These are phyloP conservation scores for Druon quercuslanigerum DNA, from an alignment of 1,140 invertebrate genomes.

Conservation along the genomic window DNA sequence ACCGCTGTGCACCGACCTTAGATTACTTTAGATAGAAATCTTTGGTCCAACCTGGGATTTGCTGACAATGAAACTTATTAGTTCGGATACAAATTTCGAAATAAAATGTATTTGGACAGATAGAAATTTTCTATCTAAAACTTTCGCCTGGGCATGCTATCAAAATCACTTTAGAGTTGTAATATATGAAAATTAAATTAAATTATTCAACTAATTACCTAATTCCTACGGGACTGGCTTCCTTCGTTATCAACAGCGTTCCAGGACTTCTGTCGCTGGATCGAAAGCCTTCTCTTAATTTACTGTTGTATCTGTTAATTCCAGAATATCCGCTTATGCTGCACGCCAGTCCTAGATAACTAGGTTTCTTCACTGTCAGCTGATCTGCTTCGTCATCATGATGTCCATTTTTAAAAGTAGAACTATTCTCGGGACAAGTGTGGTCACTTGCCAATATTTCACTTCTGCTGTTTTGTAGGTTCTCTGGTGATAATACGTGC, in stretches of 20 bases:
- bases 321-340: slow-evolving; percentile 93
- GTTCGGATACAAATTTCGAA: too few relatives aligned
- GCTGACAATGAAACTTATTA: too few relatives aligned
- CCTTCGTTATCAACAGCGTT: slow-evolving; percentile 75
- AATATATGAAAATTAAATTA: slow-evolving; percentile 35
- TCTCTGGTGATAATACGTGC: slow-evolving; percentile 40
- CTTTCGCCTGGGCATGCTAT: too few relatives aligned
- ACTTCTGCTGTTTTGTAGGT: slow-evolving; percentile 60
- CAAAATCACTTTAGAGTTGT: slow-evolving; percentile 28
- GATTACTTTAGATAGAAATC: too few relatives aligned
- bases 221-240: slow-evolving; percentile 78
- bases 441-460: slow-evolving; percentile 65
- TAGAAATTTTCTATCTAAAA: too few relatives aligned
- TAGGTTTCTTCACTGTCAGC: slow-evolving; percentile 79
- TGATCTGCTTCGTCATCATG: slow-evolving; percentile 60
- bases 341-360: slow-evolving; percentile 91
- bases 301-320: slow-evolving; percentile 88
- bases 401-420: slow-evolving; percentile 67
- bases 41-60: too few relatives aligned
- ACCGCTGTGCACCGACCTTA: too few relatives aligned
- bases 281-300: slow-evolving; percentile 81
- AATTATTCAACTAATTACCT: slow-evolving; percentile 70
- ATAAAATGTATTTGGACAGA: too few relatives aligned
- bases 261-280: slow-evolving; percentile 81
- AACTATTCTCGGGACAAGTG: slow-evolving; percentile 61